Evolutionary conservation across 2,888 invertebrate genomes (phyloP).

Genomic region (Drosophila testacea): DNA sequence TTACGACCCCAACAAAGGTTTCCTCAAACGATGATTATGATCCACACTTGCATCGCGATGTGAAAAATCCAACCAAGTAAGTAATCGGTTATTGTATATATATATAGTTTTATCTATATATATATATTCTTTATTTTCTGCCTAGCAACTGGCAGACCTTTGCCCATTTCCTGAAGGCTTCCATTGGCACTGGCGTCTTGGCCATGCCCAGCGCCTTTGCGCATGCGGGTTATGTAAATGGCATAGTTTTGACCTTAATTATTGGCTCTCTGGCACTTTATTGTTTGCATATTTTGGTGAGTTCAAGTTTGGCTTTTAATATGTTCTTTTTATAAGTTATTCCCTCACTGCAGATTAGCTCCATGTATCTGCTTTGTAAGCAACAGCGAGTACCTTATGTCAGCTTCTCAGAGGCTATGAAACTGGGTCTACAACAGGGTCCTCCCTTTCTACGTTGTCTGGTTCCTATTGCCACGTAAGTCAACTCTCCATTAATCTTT

Average conservation of each 20-base stretch:
- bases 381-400: slow-evolving; percentile 90
- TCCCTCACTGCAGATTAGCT: slow-evolving; percentile 66
- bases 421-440: slow-evolving; percentile 90
- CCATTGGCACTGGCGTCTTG: slow-evolving; percentile 97
- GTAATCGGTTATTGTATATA: slow-evolving; percentile 59
- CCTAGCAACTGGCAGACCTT: slow-evolving; percentile 94
- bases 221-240: slow-evolving; percentile 95
- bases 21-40: slow-evolving; percentile 87
- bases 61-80: slow-evolving; percentile 91
- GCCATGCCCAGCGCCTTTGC: slow-evolving; percentile 96
- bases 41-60: slow-evolving; percentile 91
- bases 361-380: slow-evolving; percentile 86
- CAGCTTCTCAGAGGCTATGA: slow-evolving; percentile 94
- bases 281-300: slow-evolving; percentile 96
- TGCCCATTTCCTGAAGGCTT: slow-evolving; percentile 97
- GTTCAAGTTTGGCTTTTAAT: neutral
- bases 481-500: slow-evolving; percentile 9
- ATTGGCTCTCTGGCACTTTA: slow-evolving; percentile 97
- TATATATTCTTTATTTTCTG: slow-evolving; percentile 66
- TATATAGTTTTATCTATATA: neutral
- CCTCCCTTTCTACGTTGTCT: slow-evolving; percentile 88
- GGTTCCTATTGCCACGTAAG: slow-evolving; percentile 86
- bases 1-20: slow-evolving; percentile 32
- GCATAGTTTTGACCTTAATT: slow-evolving; percentile 91
- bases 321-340: neutral